Conservation (phyloP, 2,888 invertebrate genomes). For the Xanthostigma xanthostigma region DNA sequence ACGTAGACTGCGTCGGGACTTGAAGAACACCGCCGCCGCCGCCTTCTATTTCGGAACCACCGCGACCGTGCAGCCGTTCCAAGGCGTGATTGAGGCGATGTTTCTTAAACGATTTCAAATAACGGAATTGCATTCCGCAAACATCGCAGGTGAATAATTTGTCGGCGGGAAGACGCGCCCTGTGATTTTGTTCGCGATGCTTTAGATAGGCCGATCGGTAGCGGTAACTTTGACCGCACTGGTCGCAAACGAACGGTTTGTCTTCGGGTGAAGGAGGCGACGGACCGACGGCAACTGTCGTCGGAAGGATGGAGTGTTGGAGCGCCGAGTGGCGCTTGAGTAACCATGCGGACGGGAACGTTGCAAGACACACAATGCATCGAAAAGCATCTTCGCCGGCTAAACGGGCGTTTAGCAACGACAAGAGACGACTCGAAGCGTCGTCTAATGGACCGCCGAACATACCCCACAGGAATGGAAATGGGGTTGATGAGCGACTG, state of each 20-base stretch:
- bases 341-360: conserved; percentile 77
- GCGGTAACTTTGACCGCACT: conserved; percentile 80
- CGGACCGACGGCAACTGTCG: conserved; percentile 22
- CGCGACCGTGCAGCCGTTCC: conserved; percentile 64
- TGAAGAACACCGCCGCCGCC: conserved; percentile 5
- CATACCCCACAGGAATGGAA: conserved; percentile 36
- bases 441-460: conserved; percentile 30
- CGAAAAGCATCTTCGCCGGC: conserved; percentile 35
- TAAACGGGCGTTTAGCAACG: conserved; percentile 33
- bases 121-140: conserved; percentile 84
- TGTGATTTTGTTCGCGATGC: conserved; percentile 79
- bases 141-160: conserved; percentile 84
- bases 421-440: conserved; percentile 37
- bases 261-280: conserved; percentile 42
- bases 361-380: conserved; percentile 72
- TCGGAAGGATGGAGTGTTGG: conserved; percentile 51
- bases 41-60: conserved; percentile 21
- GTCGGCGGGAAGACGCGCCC: conserved; percentile 73
- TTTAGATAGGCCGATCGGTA: conserved; percentile 74
- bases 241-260: conserved; percentile 82
- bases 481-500: conserved; percentile 36
- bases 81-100: conserved; percentile 76
- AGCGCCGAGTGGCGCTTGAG: conserved; percentile 73
- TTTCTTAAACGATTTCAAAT: conserved; percentile 80
- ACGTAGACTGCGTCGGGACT: conserved; percentile 5